phyloP scores from a whole-genome alignment of 2,113 vertebrate species.

The Ammodytes dubius region DNA sequence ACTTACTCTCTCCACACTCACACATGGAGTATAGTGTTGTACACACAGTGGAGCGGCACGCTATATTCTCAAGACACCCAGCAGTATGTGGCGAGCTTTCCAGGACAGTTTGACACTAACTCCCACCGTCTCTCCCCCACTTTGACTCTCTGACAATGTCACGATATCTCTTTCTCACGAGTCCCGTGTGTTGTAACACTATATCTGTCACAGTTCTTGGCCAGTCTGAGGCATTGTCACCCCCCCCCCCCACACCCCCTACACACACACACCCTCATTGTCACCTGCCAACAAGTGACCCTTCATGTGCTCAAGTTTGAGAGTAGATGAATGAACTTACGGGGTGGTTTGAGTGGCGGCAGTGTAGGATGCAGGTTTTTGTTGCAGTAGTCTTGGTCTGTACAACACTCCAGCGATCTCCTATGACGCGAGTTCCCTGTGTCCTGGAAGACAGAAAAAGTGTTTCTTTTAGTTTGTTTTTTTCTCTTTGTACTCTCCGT shows the following conservation, averaged over 20 bases:
- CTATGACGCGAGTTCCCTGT: constrained; percentile 89
- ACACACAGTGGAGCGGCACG: constrained; percentile 22
- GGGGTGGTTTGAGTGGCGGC: constrained; percentile 89
- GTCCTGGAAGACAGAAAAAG: constrained; percentile 83
- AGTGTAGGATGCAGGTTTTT: constrained; percentile 92
- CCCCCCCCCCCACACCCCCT: background rate
- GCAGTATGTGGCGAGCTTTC: constrained; percentile 14
- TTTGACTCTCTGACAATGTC: constrained; percentile 51
- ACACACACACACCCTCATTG: background rate
- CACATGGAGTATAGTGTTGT: constrained; percentile 44
- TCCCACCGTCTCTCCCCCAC: constrained; percentile 16
- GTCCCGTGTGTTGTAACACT: constrained; percentile 33
- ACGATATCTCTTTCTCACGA: constrained; percentile 37
- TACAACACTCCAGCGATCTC: constrained; percentile 94
- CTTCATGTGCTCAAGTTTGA: background rate
- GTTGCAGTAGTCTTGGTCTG: constrained; percentile 95
- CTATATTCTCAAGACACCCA: constrained; percentile 34
- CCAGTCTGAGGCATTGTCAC: constrained; percentile 17
- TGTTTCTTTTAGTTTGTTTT: background rate
- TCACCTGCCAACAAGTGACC: constrained; percentile 32
- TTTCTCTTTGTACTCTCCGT: background rate
- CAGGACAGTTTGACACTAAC: constrained; percentile 35
- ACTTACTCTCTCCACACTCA: constrained; percentile 69
- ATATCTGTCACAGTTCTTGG: constrained; percentile 40
- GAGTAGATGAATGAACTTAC: constrained; percentile 77